Evolutionary conservation across 2,888 invertebrate genomes (phyloP), one percentile per base, ranked within the genome.

Genomic region (Hirudinaria manillensis): DNA sequence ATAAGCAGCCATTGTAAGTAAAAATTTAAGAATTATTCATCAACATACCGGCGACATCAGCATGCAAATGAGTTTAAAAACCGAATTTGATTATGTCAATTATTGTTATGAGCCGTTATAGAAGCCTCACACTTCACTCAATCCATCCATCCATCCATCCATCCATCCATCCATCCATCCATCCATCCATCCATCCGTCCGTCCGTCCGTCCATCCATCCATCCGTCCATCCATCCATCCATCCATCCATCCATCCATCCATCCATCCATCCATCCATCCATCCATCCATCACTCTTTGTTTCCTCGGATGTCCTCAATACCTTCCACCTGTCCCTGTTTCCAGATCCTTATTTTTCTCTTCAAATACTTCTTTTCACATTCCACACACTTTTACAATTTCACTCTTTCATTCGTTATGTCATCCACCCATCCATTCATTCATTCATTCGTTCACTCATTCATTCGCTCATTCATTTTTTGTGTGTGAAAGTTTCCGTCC

Each of bases 321-420:
- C 29, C 29, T 32, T 67, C 32, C 67, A 34, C 32, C 67, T 67
- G 34, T 32, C 36, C 67, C 32, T 67, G 32, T 45, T 45, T 45
- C n/a, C 45, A 45, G 45, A 45, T 45, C 45, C 61, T 61, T n/a
- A 61, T 29, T 61, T 29, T 27, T 29, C n/a, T 29, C 24, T 29
- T 61, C 61, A 61, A 24, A 27, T 10, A 61, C 19, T 61, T 29
- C 24, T 29, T 61, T 29, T 10, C 21, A 27, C 61, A 61, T 29
- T 61, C 61, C 61, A 27, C 61, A 61, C 61, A 7, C 19, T 27
- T 29, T 61, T n/a, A 61, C 61, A 27, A 24, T 6, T 29, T 61
- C 61, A 61, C 61, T 61, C 6, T 27, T 29, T 61, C 61, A 61
- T n/a, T 61, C 61, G n/a, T n/a, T 61, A 2, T 27, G 7, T 61